Conservation (phyloP, 1,140 invertebrate genomes). For the Drosophila carrolli region DNA sequence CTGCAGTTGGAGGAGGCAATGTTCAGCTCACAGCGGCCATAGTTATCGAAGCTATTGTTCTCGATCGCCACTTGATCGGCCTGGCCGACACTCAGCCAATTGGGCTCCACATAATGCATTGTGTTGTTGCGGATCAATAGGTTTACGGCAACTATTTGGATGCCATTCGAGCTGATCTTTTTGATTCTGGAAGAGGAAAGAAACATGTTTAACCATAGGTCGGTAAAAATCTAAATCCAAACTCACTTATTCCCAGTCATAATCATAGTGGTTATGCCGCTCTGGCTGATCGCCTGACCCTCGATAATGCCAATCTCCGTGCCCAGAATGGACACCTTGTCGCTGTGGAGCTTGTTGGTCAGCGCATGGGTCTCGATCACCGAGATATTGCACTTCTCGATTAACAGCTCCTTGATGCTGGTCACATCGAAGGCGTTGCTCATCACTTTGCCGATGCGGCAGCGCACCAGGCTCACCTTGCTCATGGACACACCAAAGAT, state of each 20-base stretch:
- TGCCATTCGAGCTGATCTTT: constrained; percentile 62
- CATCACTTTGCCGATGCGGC: constrained; percentile 57
- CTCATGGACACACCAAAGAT: constrained; percentile 67
- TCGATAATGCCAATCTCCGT: constrained; percentile 74
- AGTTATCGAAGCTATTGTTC: constrained; percentile 67
- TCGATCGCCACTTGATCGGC: constrained; percentile 55
- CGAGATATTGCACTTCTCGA: constrained; percentile 62
- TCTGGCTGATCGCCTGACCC: constrained; percentile 72
- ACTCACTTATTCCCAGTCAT: constrained; percentile 70
- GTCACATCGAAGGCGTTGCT: constrained; percentile 72
- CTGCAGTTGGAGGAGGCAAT: constrained; percentile 49
- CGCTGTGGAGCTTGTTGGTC: constrained; percentile 67
- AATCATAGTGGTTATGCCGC: constrained; percentile 67
- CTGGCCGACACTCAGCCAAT: constrained; percentile 66
- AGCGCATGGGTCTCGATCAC: constrained; percentile 65
- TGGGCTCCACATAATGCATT: constrained; percentile 42
- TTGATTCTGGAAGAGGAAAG: constrained; percentile 49
- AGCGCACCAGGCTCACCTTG: constrained; percentile 62
- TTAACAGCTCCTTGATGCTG: constrained; percentile 60
- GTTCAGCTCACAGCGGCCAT: constrained; percentile 52
- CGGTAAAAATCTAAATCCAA: neutral
- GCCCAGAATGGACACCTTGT: constrained; percentile 64
- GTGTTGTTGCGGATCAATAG: constrained; percentile 57
- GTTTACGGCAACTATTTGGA: constrained; percentile 50
- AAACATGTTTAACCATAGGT: neutral